These are phyloP conservation scores for Willowsia nigromaculata DNA, from an alignment of 2,888 invertebrate genomes.

Conservation along the genomic window DNA sequence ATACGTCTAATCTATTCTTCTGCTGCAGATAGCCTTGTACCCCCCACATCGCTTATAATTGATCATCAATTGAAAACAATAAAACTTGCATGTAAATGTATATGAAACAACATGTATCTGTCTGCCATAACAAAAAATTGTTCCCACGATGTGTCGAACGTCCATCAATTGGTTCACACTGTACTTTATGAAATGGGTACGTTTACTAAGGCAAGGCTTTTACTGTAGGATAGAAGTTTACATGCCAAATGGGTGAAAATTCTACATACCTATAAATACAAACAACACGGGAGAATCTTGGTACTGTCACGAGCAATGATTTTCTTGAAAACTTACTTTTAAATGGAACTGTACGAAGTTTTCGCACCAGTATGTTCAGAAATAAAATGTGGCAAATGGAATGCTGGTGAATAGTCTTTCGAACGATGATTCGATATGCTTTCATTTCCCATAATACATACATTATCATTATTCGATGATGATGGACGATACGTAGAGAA, in stretches of 20 bases:
- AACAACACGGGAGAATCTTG: too few species aligned
- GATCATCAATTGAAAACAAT: slow-evolving; percentile 75
- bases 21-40: slow-evolving; percentile 27
- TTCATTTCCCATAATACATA: neutral
- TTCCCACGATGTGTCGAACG: slow-evolving; percentile 1
- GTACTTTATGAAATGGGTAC: too few species aligned
- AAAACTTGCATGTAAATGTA: slow-evolving; percentile 24
- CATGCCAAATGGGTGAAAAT: too few species aligned
- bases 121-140: neutral
- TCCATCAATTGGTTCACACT: neutral
- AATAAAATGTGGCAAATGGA: too few species aligned
- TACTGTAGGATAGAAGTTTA: too few species aligned
- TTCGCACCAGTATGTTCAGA: too few species aligned
- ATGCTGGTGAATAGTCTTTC: too few species aligned
- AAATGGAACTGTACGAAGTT: too few species aligned
- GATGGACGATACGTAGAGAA: neutral
- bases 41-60: slow-evolving; percentile 78
- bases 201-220: too few species aligned
- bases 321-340: too few species aligned
- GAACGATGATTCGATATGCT: neutral
- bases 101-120: slow-evolving; percentile 21
- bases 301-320: too few species aligned
- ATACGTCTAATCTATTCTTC: neutral
- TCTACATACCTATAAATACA: too few species aligned
- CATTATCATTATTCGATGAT: neutral